Conservation (phyloP, 2,888 invertebrate genomes). For the Andrena praecox region DNA sequence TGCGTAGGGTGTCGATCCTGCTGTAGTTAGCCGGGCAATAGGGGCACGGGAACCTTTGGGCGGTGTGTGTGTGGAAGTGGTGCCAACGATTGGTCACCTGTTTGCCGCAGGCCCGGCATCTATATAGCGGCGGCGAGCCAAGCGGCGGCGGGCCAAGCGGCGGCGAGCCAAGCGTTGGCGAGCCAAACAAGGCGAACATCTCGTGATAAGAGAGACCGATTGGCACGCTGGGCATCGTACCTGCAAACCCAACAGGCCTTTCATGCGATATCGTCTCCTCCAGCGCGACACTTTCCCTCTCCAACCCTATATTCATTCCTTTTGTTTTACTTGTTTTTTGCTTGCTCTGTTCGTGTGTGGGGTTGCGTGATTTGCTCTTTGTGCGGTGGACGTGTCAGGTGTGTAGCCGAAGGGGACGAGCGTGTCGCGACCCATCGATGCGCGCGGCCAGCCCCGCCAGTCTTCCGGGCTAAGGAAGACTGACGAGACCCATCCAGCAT, state of each 20-base stretch:
- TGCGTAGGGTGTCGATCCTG: slow-evolving; percentile 94
- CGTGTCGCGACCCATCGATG: slow-evolving; percentile 2
- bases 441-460: slow-evolving; percentile 2
- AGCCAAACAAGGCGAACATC: slow-evolving; percentile 90
- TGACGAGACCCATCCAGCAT: not conserved
- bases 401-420: not conserved
- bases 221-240: slow-evolving; percentile 82
- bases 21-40: slow-evolving; percentile 95
- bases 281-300: slow-evolving; percentile 1
- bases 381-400: slow-evolving; percentile 3
- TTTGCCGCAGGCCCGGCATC: slow-evolving; percentile 93
- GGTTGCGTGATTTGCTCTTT: not conserved
- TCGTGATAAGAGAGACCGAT: slow-evolving; percentile 91
- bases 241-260: slow-evolving; percentile 81
- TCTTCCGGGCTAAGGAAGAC: slow-evolving; percentile 2
- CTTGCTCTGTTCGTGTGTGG: slow-evolving; percentile 5
- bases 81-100: slow-evolving; percentile 96
- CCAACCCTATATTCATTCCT: not conserved
- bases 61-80: slow-evolving; percentile 94
- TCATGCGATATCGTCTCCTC: slow-evolving; percentile 69
- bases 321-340: not conserved
- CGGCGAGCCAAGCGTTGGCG: slow-evolving; percentile 87
- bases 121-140: slow-evolving; percentile 91
- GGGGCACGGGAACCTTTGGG: slow-evolving; percentile 92
- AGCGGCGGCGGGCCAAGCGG: slow-evolving; percentile 86